Percentiles rank a stretch among this genome's conserved stretches.
Conservation (phyloP, 2,888 invertebrate species). For the Scelioninae gen. 2 region DNA sequence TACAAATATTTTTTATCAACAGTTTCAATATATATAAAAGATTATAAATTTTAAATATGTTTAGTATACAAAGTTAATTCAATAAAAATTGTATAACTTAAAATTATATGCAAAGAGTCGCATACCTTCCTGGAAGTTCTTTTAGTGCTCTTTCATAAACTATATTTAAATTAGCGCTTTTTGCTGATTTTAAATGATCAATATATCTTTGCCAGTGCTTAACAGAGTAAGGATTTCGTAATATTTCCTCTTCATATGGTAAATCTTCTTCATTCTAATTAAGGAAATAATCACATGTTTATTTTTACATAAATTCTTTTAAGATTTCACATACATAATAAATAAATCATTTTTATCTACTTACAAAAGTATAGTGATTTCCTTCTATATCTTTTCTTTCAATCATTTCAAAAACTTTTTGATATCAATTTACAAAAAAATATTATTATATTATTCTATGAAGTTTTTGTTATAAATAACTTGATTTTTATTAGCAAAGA, state of each 20-base stretch:
- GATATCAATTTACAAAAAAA: too few relatives aligned
- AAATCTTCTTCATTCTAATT: constrained; percentile 95
- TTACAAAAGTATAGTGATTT: constrained; percentile 45
- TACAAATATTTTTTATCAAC: too few relatives aligned
- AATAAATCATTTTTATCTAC: constrained; percentile 3
- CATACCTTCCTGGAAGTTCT: constrained; percentile 94
- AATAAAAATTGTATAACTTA: too few relatives aligned
- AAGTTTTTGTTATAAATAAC: too few relatives aligned
- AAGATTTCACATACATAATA: not conserved
- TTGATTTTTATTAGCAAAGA: too few relatives aligned
- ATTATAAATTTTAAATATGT: too few relatives aligned
- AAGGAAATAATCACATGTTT: too few relatives aligned
- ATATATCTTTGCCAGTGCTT: constrained; percentile 99
- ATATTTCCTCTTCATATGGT: constrained; percentile 98
- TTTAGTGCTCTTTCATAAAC: constrained; percentile 97
- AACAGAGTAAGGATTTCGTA: constrained; percentile 97
- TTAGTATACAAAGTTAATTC: too few relatives aligned
- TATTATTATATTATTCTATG: too few relatives aligned
- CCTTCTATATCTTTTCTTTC: constrained; percentile 25
- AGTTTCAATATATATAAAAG: too few relatives aligned
- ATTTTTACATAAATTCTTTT: too few relatives aligned
- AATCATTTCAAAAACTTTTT: constrained; percentile 10
- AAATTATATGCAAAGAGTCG: constrained; percentile 7
- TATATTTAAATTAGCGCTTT: constrained; percentile 89
- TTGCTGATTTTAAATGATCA: constrained; percentile 93